Evolutionary conservation across 2,888 invertebrate genomes (phyloP).

Genomic region (Apotomis betuletana): DNA sequence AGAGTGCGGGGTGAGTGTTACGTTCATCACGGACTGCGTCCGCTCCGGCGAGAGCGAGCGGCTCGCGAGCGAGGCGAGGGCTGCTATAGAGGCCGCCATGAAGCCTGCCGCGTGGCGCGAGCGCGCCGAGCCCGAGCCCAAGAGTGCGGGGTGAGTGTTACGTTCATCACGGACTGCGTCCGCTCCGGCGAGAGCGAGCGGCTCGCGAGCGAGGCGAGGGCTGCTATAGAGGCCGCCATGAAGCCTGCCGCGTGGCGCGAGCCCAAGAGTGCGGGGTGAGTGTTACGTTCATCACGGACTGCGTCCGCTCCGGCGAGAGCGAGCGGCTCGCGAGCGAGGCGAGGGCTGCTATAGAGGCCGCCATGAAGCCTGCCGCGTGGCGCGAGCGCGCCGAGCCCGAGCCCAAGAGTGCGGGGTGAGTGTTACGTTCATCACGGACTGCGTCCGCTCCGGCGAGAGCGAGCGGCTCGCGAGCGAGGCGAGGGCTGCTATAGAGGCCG

Average conservation of each 20-base stretch:
- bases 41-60: conserved; percentile 88
- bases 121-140: conserved; percentile 81
- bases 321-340: conserved; percentile 44
- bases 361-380: conserved; percentile 87
- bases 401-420: conserved; percentile 33
- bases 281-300: conserved; percentile 93
- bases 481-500: conserved; percentile 75
- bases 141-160: no score
- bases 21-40: conserved; percentile 93
- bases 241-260: conserved; percentile 88
- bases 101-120: conserved; percentile 88
- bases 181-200: conserved; percentile 88
- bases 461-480: conserved; percentile 81
- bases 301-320: conserved; percentile 93
- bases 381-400: conserved; percentile 86
- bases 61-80: conserved; percentile 49
- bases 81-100: conserved; percentile 84
- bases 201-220: conserved; percentile 49
- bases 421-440: conserved; percentile 89
- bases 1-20: conserved; percentile 25
- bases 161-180: conserved; percentile 93
- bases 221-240: conserved; percentile 84
- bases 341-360: conserved; percentile 75
- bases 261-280: conserved; percentile 34
- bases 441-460: conserved; percentile 93